Base-by-base conservation (phyloP, 2,797 vertebrate genomes). In the Otolemur crassicaudatus region DNA sequence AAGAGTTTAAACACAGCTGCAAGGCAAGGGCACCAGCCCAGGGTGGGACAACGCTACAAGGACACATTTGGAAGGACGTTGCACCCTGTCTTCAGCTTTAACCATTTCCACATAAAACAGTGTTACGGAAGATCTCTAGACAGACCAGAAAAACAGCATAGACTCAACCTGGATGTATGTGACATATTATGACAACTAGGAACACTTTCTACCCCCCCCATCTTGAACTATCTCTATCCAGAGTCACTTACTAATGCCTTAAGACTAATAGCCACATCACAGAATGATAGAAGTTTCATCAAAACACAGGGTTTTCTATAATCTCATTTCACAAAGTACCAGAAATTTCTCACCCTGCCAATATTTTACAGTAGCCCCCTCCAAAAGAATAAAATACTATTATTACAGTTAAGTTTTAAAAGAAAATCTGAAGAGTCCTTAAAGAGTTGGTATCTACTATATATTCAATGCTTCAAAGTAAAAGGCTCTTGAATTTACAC, bases 201-300 rank as follows among this genome's bases (percentile, higher is more conserved):
- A 94, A 94, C n/a, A 84, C 11, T 77, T 85, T 93, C 67, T 80
- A 69, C 13, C 72, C 34, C 34, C 49, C 90, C 70, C 53, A 34
- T 16, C 67, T 60, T 83, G 2, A 94, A 37, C 27, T 58, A 85
- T n/a, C 79, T 67, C 31, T 85, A 70, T 7, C 40, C 60, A 69
- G 91, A 25, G 46, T 95, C 53, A 65, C 65, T 46, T 56, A 65
- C 65, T 46, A 83, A 53, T 43, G 49, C 75, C 69, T 93, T 61
- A 72, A 84, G 72, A 25, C 20, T 60, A 96, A 91, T 0, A 90
- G 17, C 25, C 75, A 91, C 3, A 25, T 69, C 27, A 87, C 7
- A 94, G 37, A 84, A 81, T 85, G 72, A 63, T 10, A 82, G 79
- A 58, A 16, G 31, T n/a, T 76, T 90, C 70, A 25, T 75, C 85